A percentile compares a stretch with the other conserved stretches of the same genome.
Conservation (phyloP, 2,888 invertebrate species). For the Nysson spinosus region DNA sequence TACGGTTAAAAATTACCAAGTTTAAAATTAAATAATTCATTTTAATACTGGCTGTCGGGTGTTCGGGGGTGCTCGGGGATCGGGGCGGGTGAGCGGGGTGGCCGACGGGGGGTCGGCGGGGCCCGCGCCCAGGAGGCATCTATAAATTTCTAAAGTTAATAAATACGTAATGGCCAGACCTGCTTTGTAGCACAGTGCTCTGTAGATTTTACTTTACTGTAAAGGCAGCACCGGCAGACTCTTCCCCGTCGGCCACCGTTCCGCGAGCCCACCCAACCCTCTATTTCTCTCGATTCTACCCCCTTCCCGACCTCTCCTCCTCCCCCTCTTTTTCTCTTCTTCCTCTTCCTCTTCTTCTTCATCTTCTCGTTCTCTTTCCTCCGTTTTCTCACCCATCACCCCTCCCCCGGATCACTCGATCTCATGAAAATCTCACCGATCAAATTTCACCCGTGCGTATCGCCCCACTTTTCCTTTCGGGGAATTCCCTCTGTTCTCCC, state of each 20-base stretch:
- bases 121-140: conserved; percentile 74
- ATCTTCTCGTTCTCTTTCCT: conserved; percentile 7
- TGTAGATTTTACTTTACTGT: conserved; percentile 65
- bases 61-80: conserved; percentile 52
- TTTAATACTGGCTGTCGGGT: conserved; percentile 79
- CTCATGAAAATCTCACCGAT: conserved; percentile 53
- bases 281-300: conserved; percentile 7
- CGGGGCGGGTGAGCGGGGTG: conserved; percentile 25
- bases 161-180: conserved; percentile 76
- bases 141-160: conserved; percentile 78
- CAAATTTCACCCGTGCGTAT: conserved; percentile 46
- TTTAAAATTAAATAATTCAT: conserved; percentile 82
- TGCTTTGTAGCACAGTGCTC: conserved; percentile 74
- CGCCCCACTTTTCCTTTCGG: not conserved
- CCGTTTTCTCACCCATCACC: conserved; percentile 23
- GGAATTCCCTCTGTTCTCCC: conserved; percentile 6
- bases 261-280: conserved; percentile 28
- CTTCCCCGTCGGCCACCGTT: conserved; percentile 38
- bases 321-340: conserved; percentile 7
- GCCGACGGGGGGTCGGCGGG: conserved; percentile 56
- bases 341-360: conserved; percentile 14
- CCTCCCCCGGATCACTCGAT: conserved; percentile 49
- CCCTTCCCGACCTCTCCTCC: conserved; percentile 4
- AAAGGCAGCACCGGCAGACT: conserved; percentile 57
- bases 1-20: conserved; percentile 80